phyloP scores from a whole-genome alignment of 2,888 invertebrate genomes.

The Euplexia lucipara region DNA sequence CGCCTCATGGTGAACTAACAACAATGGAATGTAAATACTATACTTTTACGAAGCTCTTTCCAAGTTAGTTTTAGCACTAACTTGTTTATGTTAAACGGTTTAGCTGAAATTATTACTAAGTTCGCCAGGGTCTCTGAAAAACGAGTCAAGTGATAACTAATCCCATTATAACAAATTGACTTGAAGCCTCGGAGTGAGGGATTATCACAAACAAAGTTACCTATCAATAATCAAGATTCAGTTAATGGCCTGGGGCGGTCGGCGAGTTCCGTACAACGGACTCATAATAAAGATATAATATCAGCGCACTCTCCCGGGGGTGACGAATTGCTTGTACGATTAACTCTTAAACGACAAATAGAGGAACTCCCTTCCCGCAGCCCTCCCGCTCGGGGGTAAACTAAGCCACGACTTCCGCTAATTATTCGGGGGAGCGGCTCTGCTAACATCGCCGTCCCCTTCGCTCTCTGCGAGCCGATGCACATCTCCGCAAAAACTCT shows the following conservation, averaged over 20 bases:
- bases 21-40: conserved; percentile 35
- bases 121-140: conserved; percentile 13
- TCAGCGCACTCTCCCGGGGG: conserved; percentile 87
- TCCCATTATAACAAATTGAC: conserved; percentile 42
- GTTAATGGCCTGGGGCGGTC: conserved; percentile 84
- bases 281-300: conserved; percentile 90
- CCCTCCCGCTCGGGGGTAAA: conserved; percentile 85
- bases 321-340: conserved; percentile 90
- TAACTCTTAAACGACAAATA: conserved; percentile 91
- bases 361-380: conserved; percentile 88
- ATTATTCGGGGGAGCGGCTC: conserved; percentile 87
- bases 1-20: conserved; percentile 48
- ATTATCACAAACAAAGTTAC: conserved; percentile 79
- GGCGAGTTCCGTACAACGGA: conserved; percentile 75
- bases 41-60: conserved; percentile 4
- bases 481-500: conserved; percentile 90
- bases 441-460: conserved; percentile 83
- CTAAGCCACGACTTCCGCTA: conserved; percentile 91
- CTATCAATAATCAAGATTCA: conserved; percentile 88
- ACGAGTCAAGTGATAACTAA: conserved; percentile 40
- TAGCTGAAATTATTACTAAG: conserved; percentile 3
- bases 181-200: conserved; percentile 59
- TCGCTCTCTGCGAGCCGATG: conserved; percentile 86
- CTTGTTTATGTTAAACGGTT: conserved; percentile 31
- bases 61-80: neutral